Conservation (phyloP, 2,113 vertebrate genomes). For the Apaloderma vittatum region DNA sequence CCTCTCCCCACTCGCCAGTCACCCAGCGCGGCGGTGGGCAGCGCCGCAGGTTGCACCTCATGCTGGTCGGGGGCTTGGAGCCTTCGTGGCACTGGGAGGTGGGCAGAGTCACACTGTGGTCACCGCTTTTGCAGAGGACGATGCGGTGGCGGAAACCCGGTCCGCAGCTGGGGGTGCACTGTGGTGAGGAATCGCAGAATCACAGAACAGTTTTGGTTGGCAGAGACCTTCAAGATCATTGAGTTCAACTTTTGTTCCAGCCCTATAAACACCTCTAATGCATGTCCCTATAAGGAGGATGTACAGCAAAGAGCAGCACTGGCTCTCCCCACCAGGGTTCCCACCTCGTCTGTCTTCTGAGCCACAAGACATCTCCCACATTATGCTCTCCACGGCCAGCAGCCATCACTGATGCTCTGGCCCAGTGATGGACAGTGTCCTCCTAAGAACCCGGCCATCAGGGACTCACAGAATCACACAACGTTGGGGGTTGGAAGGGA, state of each 20-base stretch:
- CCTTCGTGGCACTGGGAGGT: conserved; percentile 85
- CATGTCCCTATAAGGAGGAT: too few species aligned
- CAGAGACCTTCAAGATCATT: too few species aligned
- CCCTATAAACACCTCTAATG: too few species aligned
- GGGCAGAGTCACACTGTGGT: conserved; percentile 84
- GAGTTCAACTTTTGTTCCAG: too few species aligned
- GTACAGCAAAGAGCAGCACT: accelerated
- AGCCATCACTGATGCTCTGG: background rate
- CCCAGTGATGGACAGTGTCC: accelerated
- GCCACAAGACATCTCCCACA: background rate
- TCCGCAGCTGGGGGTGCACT: conserved; percentile 96
- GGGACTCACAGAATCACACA: background rate
- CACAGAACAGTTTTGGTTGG: too few species aligned
- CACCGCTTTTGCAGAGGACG: conserved; percentile 93
- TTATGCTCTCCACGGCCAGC: accelerated
- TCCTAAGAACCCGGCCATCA: background rate
- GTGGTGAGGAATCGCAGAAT: background rate
- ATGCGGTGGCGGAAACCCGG: conserved; percentile 93
- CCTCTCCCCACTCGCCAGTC: conserved; percentile 93
- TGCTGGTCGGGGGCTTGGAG: conserved; percentile 89
- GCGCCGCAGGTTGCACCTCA: conserved; percentile 94
- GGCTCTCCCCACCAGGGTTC: background rate
- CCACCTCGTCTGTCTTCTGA: background rate
- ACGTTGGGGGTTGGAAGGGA: too few species aligned
- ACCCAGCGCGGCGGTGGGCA: conserved; percentile 95